Evolutionary conservation across 2,888 invertebrate genomes (phyloP), one percentile per base, ranked within the genome.

Genomic region (Ectemnius lituratus): DNA sequence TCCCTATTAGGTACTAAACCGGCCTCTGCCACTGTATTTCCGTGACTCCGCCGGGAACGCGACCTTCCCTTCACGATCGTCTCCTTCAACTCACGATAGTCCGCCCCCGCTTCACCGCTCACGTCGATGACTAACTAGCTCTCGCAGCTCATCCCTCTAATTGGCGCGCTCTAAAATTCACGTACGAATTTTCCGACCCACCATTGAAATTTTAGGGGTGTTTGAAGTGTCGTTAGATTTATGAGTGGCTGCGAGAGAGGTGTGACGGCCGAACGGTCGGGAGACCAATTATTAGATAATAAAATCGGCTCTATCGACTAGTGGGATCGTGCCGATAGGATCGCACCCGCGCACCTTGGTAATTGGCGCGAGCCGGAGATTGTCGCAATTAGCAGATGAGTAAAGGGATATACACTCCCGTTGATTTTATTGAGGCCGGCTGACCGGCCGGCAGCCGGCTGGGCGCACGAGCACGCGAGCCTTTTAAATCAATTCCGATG

Each of bases 331-430:
- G 77, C 75, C 73, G 75, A 76, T 70, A 59, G 70, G 77, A 78
- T 81, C 77, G 78, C 72, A 63, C 79, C 62, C 72, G 67, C 37
- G 37, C 74, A 60, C 11, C 67, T 16, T 67, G 69, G 59, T 81
- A 79, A 83, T 83, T 81, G 75, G 70, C 73, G 65, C 79, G 52
- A 72, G 73, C 75, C 75, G 70, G 74, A 70, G 73, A 75, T 77
- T 77, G 73, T 79, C 80, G 71, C 73, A 74, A 81, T 82, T 81
- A 82, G 65, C 27, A 49, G 64, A 67, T 58, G 71, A 73, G 73
- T 63, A 62, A 71, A 64, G 62, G 65, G 73, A 71, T 37, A 37
- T 37, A 37, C 72, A 71, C 66, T 74, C 37, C 37, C 37, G 37
- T 37, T 37, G 37, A 37, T 37, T 78, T 82, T 80, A 82, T 80